These are phyloP conservation scores for Oithona nana DNA, from an alignment of 2,888 invertebrate genomes.

Conservation along the genomic window DNA sequence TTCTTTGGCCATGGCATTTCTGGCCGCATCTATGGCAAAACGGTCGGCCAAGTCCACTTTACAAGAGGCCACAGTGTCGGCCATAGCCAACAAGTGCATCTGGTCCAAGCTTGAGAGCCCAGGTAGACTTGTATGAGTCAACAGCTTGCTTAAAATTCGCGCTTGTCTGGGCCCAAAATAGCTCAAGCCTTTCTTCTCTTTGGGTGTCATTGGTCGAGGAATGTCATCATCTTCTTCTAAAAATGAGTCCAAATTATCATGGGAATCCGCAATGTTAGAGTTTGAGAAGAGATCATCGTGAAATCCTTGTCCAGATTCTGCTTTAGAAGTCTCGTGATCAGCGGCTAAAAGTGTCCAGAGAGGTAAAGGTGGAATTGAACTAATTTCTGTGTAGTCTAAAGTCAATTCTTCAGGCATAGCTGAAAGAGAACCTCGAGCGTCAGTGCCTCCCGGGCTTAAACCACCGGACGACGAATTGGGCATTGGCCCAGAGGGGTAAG, in stretches of 20 bases:
- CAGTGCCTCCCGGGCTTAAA: neutral
- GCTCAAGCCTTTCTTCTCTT: slow-evolving; percentile 47
- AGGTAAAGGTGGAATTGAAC: slow-evolving; percentile 92
- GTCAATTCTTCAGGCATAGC: slow-evolving; percentile 64
- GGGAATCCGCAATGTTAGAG: slow-evolving; percentile 33
- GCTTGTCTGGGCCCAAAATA: slow-evolving; percentile 64
- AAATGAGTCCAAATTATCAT: slow-evolving; percentile 34
- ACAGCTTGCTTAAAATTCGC: slow-evolving; percentile 59
- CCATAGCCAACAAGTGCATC: slow-evolving; percentile 95
- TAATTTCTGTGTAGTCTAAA: slow-evolving; percentile 82
- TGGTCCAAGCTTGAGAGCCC: slow-evolving; percentile 91
- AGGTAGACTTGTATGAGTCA: slow-evolving; percentile 86
- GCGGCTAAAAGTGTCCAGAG: slow-evolving; percentile 87
- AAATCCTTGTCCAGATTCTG: neutral
- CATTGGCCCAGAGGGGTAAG: slow-evolving; percentile 38
- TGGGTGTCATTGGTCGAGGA: slow-evolving; percentile 29
- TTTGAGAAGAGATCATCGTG: slow-evolving; percentile 52
- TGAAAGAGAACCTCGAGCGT: slow-evolving; percentile 45
- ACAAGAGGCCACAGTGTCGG: slow-evolving; percentile 89
- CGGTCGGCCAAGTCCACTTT: slow-evolving; percentile 32
- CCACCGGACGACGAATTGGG: slow-evolving; percentile 11
- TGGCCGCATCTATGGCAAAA: slow-evolving; percentile 43
- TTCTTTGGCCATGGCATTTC: slow-evolving; percentile 44
- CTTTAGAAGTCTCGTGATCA: slow-evolving; percentile 35
- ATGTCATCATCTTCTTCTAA: slow-evolving; percentile 46